Conservation (phyloP, 1,140 invertebrate genomes). For the Heliconius congener region DNA sequence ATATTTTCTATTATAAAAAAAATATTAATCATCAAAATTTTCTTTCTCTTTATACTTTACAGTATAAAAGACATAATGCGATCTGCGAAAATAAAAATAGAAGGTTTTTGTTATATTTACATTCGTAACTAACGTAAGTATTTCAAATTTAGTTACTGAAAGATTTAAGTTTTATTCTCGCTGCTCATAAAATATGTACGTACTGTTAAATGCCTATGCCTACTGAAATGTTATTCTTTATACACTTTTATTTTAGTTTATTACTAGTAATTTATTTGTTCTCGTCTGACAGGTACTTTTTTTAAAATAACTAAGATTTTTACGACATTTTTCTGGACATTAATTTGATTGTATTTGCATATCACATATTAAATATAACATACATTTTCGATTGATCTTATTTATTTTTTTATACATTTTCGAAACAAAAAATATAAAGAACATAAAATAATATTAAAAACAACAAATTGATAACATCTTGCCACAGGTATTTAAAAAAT, state of each 20-base stretch:
- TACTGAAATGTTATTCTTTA: no score
- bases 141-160: neutral
- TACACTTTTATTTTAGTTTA: neutral
- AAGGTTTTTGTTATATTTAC: neutral
- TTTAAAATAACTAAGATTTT: neutral
- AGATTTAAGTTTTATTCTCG: neutral
- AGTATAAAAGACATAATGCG: no score
- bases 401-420: no score
- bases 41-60: no score
- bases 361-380: no score
- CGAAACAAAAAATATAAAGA: no score
- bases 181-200: neutral
- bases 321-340: no score
- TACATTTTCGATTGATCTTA: no score
- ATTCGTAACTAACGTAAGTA: neutral
- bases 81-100: slow-evolving; percentile 28
- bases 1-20: no score
- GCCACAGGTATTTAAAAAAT: neutral
- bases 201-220: neutral
- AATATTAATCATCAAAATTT: no score
- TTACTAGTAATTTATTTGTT: neutral
- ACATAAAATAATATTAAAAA: no score
- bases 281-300: neutral
- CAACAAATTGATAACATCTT: neutral
- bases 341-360: no score